Evolutionary conservation across 2,113 vertebrate genomes (phyloP), one percentile per base, ranked within the genome.

Genomic region (Scomber colias): DNA sequence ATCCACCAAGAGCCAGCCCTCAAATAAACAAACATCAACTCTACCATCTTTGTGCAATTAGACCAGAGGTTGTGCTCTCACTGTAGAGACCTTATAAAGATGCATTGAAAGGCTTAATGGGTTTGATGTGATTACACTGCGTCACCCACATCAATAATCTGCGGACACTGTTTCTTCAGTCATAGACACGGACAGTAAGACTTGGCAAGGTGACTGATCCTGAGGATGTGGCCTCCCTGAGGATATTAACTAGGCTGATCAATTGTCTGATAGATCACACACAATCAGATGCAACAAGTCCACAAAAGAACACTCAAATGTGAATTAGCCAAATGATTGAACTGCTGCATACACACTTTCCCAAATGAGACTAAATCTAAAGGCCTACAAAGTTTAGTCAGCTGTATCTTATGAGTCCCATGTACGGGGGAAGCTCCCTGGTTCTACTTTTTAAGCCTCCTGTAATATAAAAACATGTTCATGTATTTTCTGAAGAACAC

Each of bases 391-490:
- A 44, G 19, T 72, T 75, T 62, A 70, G 21, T 79, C 71, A 76
- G 56, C 59, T 79, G 45, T 55, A 51, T 44, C 12, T 44, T 9
- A 30, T 11, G 76, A 71, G 17, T 74, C 76, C 51, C 56, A 40
- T 63, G 13, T 67, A 19, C 61, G 60, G 45, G 9, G 35, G 35
- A 66, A 70, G 60, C 62, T 64, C 40, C 3, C 46, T 60, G 69
- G 31, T 59, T 78, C 21, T 16, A 46, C 5, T 1, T 53, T 44
- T 49, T 44, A 64, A 63, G 15, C 24, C 19, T 46, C 51, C 40
- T 81, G 14, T 11, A 68, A 66, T 81, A 71, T 88, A 76, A 87
- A 90, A 89, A 53, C 4, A 60, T 79, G 19, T 81, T 30, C 64
- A 19, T 77, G 54, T 54, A 45, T 86, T 88, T 83, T 70, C 65